Percentiles rank a stretch among this genome's conserved stretches.
Conservation (phyloP, 2,888 invertebrate species). For the Eupithecia abbreviata region DNA sequence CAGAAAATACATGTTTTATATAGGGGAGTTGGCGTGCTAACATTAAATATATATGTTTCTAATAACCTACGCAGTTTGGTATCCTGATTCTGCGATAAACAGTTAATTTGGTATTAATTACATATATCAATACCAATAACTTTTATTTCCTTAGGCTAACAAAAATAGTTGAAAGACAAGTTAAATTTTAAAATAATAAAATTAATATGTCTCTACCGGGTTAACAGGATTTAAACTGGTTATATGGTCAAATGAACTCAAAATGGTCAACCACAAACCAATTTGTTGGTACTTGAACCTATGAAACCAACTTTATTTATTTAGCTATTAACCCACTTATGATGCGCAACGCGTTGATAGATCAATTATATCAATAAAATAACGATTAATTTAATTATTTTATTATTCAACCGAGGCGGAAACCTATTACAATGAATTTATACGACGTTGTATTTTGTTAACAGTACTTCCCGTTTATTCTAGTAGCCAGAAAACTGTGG, state of each 20-base stretch:
- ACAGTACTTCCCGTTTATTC: neutral
- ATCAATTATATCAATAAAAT: constrained; percentile 22
- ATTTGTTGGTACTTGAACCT: neutral
- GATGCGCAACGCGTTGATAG: constrained; percentile 9
- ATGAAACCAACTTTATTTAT: neutral
- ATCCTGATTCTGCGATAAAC: neutral
- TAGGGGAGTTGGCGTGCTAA: too few species aligned
- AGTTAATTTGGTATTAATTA: neutral
- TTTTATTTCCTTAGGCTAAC: too few species aligned
- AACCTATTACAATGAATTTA: constrained; percentile 15
- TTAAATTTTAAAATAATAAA: too few species aligned
- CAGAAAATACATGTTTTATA: too few species aligned
- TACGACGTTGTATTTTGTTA: constrained; percentile 2
- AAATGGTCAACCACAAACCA: neutral
- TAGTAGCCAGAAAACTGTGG: neutral
- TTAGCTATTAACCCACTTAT: constrained; percentile 3
- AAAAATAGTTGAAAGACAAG: too few species aligned
- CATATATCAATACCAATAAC: too few species aligned
- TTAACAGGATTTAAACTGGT: neutral
- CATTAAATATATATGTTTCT: too few species aligned
- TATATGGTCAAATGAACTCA: neutral
- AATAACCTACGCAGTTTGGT: too few species aligned
- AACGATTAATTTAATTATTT: constrained; percentile 20
- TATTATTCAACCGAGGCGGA: constrained; percentile 13
- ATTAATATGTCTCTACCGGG: neutral